phyloP scores from a whole-genome alignment of 2,113 vertebrate species.

The Neolamprologus toae region DNA sequence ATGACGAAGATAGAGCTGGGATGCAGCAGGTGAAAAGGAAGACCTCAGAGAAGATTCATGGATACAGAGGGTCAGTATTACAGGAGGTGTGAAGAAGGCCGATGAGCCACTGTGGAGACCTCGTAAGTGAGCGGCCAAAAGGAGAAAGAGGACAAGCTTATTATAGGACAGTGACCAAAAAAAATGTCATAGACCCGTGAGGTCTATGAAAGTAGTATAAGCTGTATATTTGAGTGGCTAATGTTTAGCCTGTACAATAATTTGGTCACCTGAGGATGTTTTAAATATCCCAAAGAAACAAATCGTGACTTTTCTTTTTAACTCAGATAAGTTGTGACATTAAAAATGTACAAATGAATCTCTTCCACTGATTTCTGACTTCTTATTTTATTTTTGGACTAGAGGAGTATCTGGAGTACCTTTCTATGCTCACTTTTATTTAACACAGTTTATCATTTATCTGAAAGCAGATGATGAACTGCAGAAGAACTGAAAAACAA shows the following conservation, averaged over 20 bases:
- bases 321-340: not conserved
- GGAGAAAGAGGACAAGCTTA: too few relatives aligned
- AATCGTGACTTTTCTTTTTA: not conserved
- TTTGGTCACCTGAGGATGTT: not conserved
- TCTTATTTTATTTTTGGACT: not conserved
- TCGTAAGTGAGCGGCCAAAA: too few relatives aligned
- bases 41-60: too few relatives aligned
- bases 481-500: not conserved
- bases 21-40: too few relatives aligned
- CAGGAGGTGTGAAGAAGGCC: too few relatives aligned
- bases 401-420: not conserved
- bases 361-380: not conserved
- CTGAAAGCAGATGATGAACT: not conserved
- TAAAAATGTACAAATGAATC: rapidly evolving
- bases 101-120: too few relatives aligned
- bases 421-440: rapidly evolving
- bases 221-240: not conserved
- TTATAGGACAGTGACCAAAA: too few relatives aligned
- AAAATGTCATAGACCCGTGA: not conserved
- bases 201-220: not conserved
- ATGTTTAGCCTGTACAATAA: not conserved
- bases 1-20: too few relatives aligned
- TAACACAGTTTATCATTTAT: not conserved
- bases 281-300: not conserved
- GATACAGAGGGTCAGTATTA: too few relatives aligned